Evolutionary conservation across 2,113 vertebrate genomes (phyloP).

Genomic region (Ellobius talpinus): DNA sequence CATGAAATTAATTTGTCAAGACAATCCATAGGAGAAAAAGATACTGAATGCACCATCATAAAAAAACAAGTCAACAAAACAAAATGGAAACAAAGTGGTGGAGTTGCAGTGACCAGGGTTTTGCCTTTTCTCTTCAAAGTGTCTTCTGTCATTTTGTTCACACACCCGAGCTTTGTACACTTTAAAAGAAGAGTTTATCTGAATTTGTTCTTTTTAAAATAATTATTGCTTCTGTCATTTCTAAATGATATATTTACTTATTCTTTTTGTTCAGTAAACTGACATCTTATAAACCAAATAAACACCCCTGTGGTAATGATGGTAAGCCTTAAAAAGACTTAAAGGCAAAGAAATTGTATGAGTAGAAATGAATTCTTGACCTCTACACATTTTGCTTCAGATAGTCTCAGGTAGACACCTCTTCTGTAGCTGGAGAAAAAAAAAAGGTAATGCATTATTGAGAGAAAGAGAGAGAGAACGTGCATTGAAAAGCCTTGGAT

Average conservation of each 20-base stretch:
- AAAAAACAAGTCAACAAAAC: background rate
- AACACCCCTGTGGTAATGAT: background rate
- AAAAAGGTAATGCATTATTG: background rate
- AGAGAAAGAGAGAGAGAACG: too few species aligned
- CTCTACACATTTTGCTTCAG: background rate
- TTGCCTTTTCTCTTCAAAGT: background rate
- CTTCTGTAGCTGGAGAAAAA: background rate
- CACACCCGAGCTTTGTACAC: background rate
- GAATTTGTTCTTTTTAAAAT: background rate
- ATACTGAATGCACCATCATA: background rate
- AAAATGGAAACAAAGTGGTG: background rate
- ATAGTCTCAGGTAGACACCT: background rate
- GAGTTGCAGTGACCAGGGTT: background rate
- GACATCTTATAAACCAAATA: background rate
- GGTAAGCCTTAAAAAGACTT: background rate
- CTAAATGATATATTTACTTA: background rate
- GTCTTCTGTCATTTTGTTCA: background rate
- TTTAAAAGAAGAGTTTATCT: background rate
- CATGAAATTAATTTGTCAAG: constrained; percentile 49
- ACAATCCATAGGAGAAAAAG: constrained; percentile 21
- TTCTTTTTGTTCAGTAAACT: background rate
- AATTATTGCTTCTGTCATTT: background rate
- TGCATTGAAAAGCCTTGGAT: background rate
- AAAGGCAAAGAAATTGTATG: background rate
- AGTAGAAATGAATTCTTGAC: background rate